Evolutionary conservation across 2,113 vertebrate species (phyloP).

Genomic region (Pseudonaja textilis): DNA sequence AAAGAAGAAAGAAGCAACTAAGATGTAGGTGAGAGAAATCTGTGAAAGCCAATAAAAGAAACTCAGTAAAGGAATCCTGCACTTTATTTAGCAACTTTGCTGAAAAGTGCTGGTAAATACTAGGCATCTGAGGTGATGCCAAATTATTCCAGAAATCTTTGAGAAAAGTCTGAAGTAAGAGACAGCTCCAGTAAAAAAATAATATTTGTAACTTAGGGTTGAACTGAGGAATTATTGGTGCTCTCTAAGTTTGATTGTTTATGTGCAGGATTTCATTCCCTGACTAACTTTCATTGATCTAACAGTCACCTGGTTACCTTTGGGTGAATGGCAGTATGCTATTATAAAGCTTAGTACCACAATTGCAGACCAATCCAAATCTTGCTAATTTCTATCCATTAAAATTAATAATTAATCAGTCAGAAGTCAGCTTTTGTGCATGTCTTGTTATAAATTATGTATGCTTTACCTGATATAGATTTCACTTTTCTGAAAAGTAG

Average conservation of each 20-base stretch:
- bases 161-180: neutral
- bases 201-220: neutral
- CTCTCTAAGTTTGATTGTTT: neutral
- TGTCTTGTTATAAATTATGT: neutral
- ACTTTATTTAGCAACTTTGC: neutral
- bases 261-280: neutral
- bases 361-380: neutral
- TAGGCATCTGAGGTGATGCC: neutral
- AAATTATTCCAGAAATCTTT: neutral
- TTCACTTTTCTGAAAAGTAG: neutral
- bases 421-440: neutral
- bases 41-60: neutral
- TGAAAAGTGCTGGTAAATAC: neutral
- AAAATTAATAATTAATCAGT: neutral
- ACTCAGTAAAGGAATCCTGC: neutral
- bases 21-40: neutral
- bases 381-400: neutral
- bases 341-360: neutral
- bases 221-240: neutral
- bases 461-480: neutral
- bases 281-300: neutral
- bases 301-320: neutral
- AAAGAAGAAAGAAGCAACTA: neutral
- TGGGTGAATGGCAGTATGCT: neutral
- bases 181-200: neutral